Base-by-base conservation (phyloP, 1,140 invertebrate species). In the Triops cancriformis region DNA sequence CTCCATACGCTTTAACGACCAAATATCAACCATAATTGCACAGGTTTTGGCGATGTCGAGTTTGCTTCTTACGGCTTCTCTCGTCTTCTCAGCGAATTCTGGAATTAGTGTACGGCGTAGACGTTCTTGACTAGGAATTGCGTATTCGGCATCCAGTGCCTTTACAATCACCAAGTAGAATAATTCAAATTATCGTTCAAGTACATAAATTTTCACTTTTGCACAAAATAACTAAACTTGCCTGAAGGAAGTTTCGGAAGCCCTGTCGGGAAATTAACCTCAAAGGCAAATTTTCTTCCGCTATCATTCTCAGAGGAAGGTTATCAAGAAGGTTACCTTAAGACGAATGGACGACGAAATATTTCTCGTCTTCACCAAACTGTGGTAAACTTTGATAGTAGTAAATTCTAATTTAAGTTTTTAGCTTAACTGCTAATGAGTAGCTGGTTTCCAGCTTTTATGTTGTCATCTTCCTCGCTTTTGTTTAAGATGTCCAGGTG, bases 11-110 rank as follows among this genome's bases (percentile, higher is more conserved):
- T 42, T 75, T n/a, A 1, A 75, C 12, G 74, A 75, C 74, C 74
- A 73, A 73, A 75, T 75, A 27, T 75, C 5, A 75, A 75, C 28
- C n/a, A 75, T 75, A 27, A 75, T 75, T 1, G 74, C 26, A 31
- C 1, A 6, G n/a, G 74, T n/a, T 42, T 26, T 75, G n/a, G 5
- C 74, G 23, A 18, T 42, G 1, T 42, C 74, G 42, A 75, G 74
- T 45, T 45, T 45, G 1, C 10, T 18, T 45, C 18, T 10, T 11
- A 45, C 43, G 10, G 43, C 43, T 18, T 45, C 10, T 45, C 18
- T 1, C 10, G 43, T 45, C 43, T 45, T 45, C 43, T 45, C 10
- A 18, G 43, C 18, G 1, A 45, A 1, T 45, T 45, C 43, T 0
- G 43, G 43, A 45, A 45, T 45, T 1, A 45, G 43, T 18, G 43